These are phyloP conservation scores for Xenus cinereus DNA, from an alignment of 2,113 vertebrate species.

Conservation along the genomic window DNA sequence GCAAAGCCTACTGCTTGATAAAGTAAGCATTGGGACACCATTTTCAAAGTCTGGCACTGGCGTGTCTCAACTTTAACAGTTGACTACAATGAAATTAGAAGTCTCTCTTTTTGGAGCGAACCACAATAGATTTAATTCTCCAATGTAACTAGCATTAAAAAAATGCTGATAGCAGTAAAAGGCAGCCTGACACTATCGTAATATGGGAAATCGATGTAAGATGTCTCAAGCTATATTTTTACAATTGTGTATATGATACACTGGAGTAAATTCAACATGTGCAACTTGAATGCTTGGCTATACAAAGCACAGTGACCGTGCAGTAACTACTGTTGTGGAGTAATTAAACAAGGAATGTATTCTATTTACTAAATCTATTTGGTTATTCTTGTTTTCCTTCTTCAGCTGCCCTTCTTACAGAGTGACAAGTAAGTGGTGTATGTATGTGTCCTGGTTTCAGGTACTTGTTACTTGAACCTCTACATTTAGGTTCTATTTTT, in stretches of 20 bases:
- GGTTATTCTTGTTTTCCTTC: not conserved
- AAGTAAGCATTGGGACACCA: not conserved
- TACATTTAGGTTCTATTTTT: not conserved
- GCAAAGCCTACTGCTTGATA: not conserved
- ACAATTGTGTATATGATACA: not conserved
- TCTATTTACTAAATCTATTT: not conserved
- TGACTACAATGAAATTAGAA: not conserved
- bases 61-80: not conserved
- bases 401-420: not conserved
- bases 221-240: not conserved
- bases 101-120: not conserved
- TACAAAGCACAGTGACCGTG: fast-evolving
- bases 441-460: too few relatives aligned
- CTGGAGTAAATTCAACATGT: not conserved
- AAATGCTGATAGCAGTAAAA: not conserved
- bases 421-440: fast-evolving
- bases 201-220: not conserved
- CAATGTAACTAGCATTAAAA: not conserved
- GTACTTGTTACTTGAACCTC: not conserved
- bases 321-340: not conserved
- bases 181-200: not conserved
- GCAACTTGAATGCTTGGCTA: not conserved
- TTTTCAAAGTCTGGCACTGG: not conserved
- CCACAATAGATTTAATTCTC: not conserved
- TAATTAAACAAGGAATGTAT: not conserved